Conservation (phyloP, 2,888 invertebrate genomes). For the Caenorhabditis sp. region DNA sequence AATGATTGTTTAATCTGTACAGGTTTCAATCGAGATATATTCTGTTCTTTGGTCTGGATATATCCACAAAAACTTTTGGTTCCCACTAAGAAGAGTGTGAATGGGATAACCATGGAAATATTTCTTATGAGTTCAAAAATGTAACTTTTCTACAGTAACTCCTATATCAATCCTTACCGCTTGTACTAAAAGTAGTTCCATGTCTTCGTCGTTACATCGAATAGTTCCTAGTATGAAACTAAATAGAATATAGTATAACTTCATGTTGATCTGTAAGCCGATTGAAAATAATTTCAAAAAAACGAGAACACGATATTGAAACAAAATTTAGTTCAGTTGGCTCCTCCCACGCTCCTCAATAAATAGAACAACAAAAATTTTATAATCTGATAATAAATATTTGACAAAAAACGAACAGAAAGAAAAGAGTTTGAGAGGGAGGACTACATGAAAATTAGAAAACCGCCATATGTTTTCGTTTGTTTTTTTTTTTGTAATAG, state of each 20-base stretch:
- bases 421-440: conserved; percentile 3
- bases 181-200: conserved; percentile 1
- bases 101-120: no score
- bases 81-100: no score
- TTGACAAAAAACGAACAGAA: neutral
- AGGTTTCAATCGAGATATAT: no score
- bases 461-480: neutral
- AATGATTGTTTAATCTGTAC: no score
- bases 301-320: neutral
- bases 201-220: neutral
- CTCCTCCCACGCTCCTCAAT: neutral
- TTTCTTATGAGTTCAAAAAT: no score
- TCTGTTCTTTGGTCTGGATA: no score
- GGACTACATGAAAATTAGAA: neutral
- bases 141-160: neutral
- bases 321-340: neutral
- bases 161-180: neutral
- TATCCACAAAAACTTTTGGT: no score
- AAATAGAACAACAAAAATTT: neutral
- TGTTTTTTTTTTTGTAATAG: neutral
- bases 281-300: neutral
- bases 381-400: neutral
- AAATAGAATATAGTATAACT: neutral
- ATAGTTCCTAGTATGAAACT: neutral
- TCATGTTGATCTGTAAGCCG: neutral